phyloP scores from a whole-genome alignment of 2,797 vertebrate genomes.

The Rhinoraja longicauda region DNA sequence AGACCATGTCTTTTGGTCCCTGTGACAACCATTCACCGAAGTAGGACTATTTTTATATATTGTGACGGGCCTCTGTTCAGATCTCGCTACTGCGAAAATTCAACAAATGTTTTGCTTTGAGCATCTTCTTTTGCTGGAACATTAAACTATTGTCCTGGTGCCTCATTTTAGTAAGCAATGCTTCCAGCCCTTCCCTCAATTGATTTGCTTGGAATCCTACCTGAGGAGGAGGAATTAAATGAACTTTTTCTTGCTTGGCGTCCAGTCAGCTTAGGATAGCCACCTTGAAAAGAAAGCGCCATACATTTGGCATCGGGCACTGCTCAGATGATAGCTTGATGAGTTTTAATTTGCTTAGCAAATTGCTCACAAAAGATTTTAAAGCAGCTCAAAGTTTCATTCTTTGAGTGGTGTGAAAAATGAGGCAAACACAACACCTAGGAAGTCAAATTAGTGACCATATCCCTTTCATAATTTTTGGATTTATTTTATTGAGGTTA shows the following conservation, averaged over 20 bases:
- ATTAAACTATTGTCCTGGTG: no score
- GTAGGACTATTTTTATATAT: no score
- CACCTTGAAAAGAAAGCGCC: constrained; percentile 7
- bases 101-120: no score
- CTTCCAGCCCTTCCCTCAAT: no score
- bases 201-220: background rate
- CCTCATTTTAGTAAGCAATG: no score
- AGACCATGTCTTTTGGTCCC: no score
- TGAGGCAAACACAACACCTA: background rate
- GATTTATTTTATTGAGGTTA: background rate
- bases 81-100: no score
- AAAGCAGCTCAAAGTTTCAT: background rate
- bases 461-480: background rate
- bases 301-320: background rate
- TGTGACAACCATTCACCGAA: no score
- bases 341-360: background rate
- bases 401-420: background rate
- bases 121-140: no score
- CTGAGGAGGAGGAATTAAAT: background rate
- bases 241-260: background rate
- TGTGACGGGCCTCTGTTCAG: no score
- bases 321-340: background rate
- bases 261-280: background rate
- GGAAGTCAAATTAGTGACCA: background rate
- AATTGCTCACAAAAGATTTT: background rate